These are phyloP conservation scores for Pandemis cinnamomeana DNA, from an alignment of 2,888 invertebrate species.

Conservation along the genomic window DNA sequence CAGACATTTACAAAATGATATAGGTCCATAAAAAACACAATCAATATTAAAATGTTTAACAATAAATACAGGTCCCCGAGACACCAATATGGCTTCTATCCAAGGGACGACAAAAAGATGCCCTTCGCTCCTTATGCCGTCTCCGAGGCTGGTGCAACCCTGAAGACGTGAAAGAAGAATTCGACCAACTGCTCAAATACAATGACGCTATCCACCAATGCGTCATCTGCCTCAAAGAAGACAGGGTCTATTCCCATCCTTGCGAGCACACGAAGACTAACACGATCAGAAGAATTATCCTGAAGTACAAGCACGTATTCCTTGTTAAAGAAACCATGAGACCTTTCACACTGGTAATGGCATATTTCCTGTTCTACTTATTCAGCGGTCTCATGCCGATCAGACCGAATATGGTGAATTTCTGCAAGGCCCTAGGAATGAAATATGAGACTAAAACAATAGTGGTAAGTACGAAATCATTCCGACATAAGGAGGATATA, in stretches of 20 bases:
- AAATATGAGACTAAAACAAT: conserved; percentile 72
- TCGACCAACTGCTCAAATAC: conserved; percentile 75
- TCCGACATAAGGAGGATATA: background rate
- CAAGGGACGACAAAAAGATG: conserved; percentile 82
- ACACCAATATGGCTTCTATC: conserved; percentile 86
- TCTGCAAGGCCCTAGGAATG: conserved; percentile 79
- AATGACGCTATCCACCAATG: conserved; percentile 68
- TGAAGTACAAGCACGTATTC: conserved; percentile 69
- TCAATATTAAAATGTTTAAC: background rate
- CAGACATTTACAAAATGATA: too few species aligned
- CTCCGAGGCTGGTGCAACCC: conserved; percentile 83
- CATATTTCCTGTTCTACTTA: conserved; percentile 81
- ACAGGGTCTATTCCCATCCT: conserved; percentile 49
- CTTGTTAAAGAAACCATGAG: conserved; percentile 80
- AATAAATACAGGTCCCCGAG: conserved; percentile 80
- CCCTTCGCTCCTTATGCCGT: conserved; percentile 80
- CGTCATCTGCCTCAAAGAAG: conserved; percentile 66
- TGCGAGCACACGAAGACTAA: conserved; percentile 64
- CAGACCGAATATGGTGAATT: conserved; percentile 84
- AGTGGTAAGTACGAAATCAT: conserved; percentile 73
- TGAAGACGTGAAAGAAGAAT: conserved; percentile 80
- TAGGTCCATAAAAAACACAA: too few species aligned
- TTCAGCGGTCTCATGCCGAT: conserved; percentile 79
- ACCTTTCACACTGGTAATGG: conserved; percentile 79
- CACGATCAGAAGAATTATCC: conserved; percentile 56